Evolutionary conservation across 2,888 invertebrate species (phyloP).

Genomic region (Yponomeuta evonymella): DNA sequence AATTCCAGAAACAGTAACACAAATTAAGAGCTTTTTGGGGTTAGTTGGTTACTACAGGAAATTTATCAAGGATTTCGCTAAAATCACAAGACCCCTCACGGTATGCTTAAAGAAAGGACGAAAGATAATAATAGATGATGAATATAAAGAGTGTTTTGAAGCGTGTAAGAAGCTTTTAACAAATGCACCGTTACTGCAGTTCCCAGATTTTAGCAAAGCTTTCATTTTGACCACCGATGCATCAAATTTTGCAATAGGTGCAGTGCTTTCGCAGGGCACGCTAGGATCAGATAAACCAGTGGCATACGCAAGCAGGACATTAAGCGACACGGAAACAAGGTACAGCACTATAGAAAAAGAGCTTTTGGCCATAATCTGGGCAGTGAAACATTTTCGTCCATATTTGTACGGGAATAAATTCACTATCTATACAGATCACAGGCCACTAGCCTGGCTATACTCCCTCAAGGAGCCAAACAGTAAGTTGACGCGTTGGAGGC

Average conservation of each 20-base stretch:
- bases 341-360: slow-evolving; percentile 16
- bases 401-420: slow-evolving; percentile 16
- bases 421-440: slow-evolving; percentile 16
- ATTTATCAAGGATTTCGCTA: slow-evolving; percentile 29
- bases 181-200: slow-evolving; percentile 37
- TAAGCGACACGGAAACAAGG: slow-evolving; percentile 10
- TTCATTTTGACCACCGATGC: slow-evolving; percentile 15
- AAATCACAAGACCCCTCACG: slow-evolving; percentile 29
- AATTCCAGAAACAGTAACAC: slow-evolving; percentile 27
- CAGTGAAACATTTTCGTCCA: slow-evolving; percentile 14
- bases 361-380: slow-evolving; percentile 15
- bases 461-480: slow-evolving; percentile 11
- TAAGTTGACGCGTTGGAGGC: slow-evolving; percentile 17
- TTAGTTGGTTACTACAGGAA: slow-evolving; percentile 29
- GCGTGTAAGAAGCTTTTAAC: slow-evolving; percentile 30
- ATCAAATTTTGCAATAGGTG: slow-evolving; percentile 9
- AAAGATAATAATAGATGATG: slow-evolving; percentile 20
- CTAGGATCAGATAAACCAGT: slow-evolving; percentile 21
- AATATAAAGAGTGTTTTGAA: slow-evolving; percentile 26
- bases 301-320: slow-evolving; percentile 16
- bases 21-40: slow-evolving; percentile 30
- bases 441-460: slow-evolving; percentile 22
- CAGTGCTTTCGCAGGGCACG: slow-evolving; percentile 16
- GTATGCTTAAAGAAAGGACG: slow-evolving; percentile 27
- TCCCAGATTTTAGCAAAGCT: slow-evolving; percentile 33